These are phyloP conservation scores for Maniola hyperantus DNA, from an alignment of 2,888 invertebrate genomes.

Conservation along the genomic window DNA sequence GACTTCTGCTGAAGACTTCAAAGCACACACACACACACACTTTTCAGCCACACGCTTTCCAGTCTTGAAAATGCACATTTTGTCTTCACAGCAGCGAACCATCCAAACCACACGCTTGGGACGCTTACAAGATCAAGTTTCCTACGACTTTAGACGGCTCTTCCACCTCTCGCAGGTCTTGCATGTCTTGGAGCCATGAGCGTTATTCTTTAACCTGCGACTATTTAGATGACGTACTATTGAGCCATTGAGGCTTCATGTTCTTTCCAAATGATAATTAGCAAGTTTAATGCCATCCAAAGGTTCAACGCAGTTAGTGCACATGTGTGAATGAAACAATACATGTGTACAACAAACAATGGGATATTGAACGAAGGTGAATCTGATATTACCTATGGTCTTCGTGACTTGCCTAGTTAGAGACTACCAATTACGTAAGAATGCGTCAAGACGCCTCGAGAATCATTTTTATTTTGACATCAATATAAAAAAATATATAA, in stretches of 20 bases:
- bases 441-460: background rate
- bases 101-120: too few relatives aligned
- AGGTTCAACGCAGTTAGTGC: slow-evolving; percentile 43
- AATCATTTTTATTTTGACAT: background rate
- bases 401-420: slow-evolving; percentile 44
- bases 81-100: too few relatives aligned
- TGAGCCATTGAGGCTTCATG: slow-evolving; percentile 11
- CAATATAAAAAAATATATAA: background rate
- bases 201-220: too few relatives aligned
- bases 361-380: slow-evolving; percentile 52
- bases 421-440: slow-evolving; percentile 49
- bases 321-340: slow-evolving; percentile 57
- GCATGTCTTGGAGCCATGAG: too few relatives aligned
- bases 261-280: slow-evolving; percentile 45
- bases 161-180: too few relatives aligned
- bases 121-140: too few relatives aligned
- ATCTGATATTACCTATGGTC: slow-evolving; percentile 37
- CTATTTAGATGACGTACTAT: background rate
- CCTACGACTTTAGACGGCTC: too few relatives aligned
- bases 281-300: slow-evolving; percentile 48
- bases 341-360: slow-evolving; percentile 55
- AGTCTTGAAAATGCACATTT: too few relatives aligned
- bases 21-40: too few relatives aligned
- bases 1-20: too few relatives aligned
- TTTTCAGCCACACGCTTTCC: too few relatives aligned